A percentile compares a stretch with the other conserved stretches of the same genome.
Evolutionary conservation across 2,888 invertebrate species (phyloP).

Genomic region (Rhabditoides inermis): DNA sequence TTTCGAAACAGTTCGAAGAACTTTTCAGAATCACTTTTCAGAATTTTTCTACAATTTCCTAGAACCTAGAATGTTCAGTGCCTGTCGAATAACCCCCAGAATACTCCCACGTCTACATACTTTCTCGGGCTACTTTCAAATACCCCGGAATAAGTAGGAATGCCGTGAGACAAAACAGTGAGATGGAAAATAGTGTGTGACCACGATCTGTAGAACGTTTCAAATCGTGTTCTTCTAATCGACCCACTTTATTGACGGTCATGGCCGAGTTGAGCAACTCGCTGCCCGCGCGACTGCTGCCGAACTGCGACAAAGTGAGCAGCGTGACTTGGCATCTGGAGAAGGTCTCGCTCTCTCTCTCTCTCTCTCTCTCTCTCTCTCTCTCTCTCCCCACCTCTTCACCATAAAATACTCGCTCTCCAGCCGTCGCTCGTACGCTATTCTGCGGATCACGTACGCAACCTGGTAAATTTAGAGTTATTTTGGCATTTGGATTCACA

Average conservation of each 20-base stretch:
- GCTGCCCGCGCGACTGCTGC: conserved; percentile 22
- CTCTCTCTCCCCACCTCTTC: conserved; percentile 9
- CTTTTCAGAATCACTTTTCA: too few relatives aligned
- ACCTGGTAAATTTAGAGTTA: neutral
- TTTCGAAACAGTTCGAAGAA: too few relatives aligned
- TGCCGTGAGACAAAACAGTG: neutral
- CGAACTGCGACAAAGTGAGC: conserved; percentile 19
- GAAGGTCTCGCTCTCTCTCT: too few relatives aligned
- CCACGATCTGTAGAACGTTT: too few relatives aligned
- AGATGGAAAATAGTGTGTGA: too few relatives aligned
- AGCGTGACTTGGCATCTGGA: conserved; percentile 21
- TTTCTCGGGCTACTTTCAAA: too few relatives aligned
- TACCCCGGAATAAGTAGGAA: neutral
- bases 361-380: too few relatives aligned
- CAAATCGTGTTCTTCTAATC: too few relatives aligned
- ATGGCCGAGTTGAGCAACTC: conserved; percentile 16
- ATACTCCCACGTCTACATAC: too few relatives aligned
- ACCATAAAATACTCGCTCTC: conserved; percentile 25
- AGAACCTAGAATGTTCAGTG: too few relatives aligned
- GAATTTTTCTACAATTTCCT: too few relatives aligned
- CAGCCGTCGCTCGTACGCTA: conserved; percentile 21
- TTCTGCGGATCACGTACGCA: conserved; percentile 10
- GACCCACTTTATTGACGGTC: conserved; percentile 3
- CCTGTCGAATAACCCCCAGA: too few relatives aligned
- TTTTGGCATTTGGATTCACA: conserved; percentile 9